Percentiles rank a stretch among this genome's conserved stretches.
These are phyloP conservation scores for Xanthorhoe spadicearia DNA, from an alignment of 2,888 invertebrate species.

Conservation along the genomic window DNA sequence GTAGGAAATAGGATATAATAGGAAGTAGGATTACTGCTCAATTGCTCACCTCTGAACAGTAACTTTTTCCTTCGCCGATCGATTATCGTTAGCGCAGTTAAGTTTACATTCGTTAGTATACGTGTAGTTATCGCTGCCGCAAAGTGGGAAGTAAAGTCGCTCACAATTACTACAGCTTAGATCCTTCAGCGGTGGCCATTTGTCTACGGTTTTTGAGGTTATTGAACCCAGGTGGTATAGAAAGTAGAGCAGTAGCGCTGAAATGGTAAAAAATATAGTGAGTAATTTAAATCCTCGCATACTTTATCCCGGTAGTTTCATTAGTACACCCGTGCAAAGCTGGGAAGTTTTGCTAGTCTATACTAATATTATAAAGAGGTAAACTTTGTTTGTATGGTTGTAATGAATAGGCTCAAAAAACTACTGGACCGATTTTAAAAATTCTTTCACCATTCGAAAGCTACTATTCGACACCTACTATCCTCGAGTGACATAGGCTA, in stretches of 20 bases:
- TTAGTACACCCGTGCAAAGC: no score
- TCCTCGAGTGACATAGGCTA: no score
- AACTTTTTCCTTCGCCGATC: not conserved
- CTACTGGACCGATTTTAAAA: no score
- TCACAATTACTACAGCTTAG: slow-evolving; percentile 6
- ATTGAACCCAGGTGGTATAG: not conserved
- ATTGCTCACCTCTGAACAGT: not conserved
- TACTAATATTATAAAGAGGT: no score
- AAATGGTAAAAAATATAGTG: not conserved
- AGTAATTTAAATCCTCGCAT: not conserved
- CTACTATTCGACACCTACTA: no score
- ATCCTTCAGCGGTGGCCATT: slow-evolving; percentile 1
- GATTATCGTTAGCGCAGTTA: slow-evolving; percentile 12
- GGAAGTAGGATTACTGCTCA: no score
- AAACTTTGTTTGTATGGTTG: no score
- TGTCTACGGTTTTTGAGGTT: slow-evolving; percentile 2
- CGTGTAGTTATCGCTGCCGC: slow-evolving; percentile 20
- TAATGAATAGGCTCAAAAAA: no score
- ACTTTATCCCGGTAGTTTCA: no score
- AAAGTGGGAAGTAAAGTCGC: slow-evolving; percentile 26
- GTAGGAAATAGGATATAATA: no score
- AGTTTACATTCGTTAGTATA: slow-evolving; percentile 32
- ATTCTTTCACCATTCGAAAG: no score
- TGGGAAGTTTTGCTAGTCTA: no score
- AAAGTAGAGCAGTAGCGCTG: slow-evolving; percentile 5